Conservation (phyloP, 2,888 invertebrate genomes). For the Nipponacmea schrenckii region DNA sequence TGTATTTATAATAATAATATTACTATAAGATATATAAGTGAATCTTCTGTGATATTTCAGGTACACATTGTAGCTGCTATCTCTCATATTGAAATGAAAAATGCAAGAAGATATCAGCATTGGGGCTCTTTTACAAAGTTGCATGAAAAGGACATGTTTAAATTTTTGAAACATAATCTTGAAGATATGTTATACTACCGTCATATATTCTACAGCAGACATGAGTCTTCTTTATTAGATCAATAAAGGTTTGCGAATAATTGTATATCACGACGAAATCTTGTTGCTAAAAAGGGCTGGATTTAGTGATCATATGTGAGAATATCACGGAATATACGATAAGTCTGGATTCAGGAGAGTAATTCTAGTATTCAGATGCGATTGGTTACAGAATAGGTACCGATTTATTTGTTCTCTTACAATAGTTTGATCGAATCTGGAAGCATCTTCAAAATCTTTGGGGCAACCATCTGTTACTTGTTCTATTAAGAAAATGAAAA, state of each 20-base stretch:
- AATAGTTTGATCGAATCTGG: background rate
- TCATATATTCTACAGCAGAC: slow-evolving; percentile 18
- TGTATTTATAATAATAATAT: no score
- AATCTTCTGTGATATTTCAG: no score
- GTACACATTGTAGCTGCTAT: no score
- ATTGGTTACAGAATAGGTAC: background rate
- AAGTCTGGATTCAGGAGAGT: background rate
- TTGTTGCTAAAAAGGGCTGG: slow-evolving; percentile 8
- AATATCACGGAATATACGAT: background rate
- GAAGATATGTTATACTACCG: no score
- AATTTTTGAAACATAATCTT: no score
- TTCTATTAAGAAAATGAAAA: no score
- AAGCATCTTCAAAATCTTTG: background rate
- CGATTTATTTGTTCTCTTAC: background rate
- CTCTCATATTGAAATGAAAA: no score
- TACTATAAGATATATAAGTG: no score
- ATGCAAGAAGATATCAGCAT: no score
- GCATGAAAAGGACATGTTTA: no score
- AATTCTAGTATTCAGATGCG: background rate
- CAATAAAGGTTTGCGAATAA: slow-evolving; percentile 1
- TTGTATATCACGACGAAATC: background rate
- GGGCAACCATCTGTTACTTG: no score
- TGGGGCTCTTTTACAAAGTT: no score
- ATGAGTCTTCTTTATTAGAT: slow-evolving; percentile 6
- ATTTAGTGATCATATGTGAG: background rate